phyloP scores from a whole-genome alignment of 2,797 vertebrate genomes.

The Alectoris magna region DNA sequence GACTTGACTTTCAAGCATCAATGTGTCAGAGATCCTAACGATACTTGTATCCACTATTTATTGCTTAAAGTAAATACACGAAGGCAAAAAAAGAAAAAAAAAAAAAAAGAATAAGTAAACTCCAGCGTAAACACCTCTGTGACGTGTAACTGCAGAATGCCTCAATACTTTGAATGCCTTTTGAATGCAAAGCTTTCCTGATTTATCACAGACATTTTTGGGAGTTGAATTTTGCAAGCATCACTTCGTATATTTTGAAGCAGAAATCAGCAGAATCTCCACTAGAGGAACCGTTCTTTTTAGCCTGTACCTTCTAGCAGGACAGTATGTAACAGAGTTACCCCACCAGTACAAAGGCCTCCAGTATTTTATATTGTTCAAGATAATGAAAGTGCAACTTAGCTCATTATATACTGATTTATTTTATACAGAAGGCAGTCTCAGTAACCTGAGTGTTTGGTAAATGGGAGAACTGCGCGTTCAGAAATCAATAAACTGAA shows the following conservation, averaged over 20 bases:
- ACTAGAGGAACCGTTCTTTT: background rate
- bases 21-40: background rate
- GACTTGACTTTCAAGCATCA: background rate
- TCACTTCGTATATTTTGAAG: background rate
- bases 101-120: background rate
- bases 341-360: background rate
- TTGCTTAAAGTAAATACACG: background rate
- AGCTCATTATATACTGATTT: background rate
- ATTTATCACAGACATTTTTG: background rate
- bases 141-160: background rate
- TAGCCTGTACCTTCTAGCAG: background rate
- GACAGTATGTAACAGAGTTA: background rate
- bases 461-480: background rate
- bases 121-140: background rate
- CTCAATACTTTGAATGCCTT: background rate
- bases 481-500: background rate
- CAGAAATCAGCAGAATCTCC: background rate
- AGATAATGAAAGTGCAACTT: background rate
- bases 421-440: background rate
- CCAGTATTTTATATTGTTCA: background rate
- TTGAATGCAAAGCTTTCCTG: constrained; percentile 4
- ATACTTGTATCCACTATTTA: background rate
- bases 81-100: background rate
- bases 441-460: background rate
- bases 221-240: background rate